These are phyloP conservation scores for Teleogryllus oceanicus DNA, from an alignment of 2,888 invertebrate species.

Conservation along the genomic window DNA sequence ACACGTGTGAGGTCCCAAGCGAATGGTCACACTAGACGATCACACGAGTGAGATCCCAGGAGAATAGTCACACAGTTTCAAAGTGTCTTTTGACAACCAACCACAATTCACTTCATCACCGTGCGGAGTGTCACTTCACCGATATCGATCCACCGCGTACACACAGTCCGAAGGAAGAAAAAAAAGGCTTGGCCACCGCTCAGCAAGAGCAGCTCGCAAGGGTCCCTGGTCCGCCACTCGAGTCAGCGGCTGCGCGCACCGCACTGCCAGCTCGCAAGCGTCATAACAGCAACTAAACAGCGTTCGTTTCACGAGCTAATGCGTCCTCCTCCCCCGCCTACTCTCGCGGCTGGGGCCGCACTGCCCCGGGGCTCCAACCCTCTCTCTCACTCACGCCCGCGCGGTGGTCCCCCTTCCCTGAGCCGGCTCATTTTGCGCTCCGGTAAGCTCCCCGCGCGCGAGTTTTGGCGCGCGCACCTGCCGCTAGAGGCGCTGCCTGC, in stretches of 20 bases:
- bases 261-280: neutral
- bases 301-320: neutral
- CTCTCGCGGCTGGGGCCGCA: too few species aligned
- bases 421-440: neutral
- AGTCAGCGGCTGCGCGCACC: neutral
- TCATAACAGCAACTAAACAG: neutral
- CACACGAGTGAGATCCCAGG: neutral
- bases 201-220: neutral
- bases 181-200: neutral
- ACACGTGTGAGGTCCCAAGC: too few species aligned
- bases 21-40: neutral
- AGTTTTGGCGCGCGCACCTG: conserved; percentile 22
- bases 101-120: neutral
- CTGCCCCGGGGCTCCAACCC: too few species aligned
- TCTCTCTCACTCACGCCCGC: neutral
- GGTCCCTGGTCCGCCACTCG: neutral
- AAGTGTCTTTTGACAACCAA: neutral
- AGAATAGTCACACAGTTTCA: neutral
- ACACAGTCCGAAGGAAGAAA: neutral
- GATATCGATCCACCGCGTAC: neutral
- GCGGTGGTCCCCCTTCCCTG: too few species aligned
- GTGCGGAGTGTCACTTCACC: neutral
- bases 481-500: conserved; percentile 29
- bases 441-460: neutral
- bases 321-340: neutral